Evolutionary conservation across 1,140 invertebrate species (phyloP).

Genomic region (Parapsyche elsis): DNA sequence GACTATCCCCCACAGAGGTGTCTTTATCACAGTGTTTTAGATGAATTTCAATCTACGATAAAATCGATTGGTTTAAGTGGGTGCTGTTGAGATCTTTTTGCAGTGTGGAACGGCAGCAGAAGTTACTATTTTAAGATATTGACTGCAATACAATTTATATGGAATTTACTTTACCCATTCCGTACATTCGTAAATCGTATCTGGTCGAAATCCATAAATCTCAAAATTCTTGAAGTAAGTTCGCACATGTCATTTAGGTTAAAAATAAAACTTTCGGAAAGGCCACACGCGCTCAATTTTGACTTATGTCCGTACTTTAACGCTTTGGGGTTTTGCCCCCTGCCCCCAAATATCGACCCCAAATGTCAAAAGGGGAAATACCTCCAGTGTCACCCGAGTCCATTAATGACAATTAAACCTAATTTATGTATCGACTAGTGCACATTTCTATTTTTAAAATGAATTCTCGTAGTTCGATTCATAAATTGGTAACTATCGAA

Average conservation of each 20-base stretch:
- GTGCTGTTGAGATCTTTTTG: too few relatives aligned
- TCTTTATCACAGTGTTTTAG: too few relatives aligned
- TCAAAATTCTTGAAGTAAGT: neutral
- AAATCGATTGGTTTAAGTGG: too few relatives aligned
- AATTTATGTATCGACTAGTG: constrained; percentile 38
- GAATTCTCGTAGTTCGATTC: too few relatives aligned
- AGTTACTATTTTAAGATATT: too few relatives aligned
- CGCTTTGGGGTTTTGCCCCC: too few relatives aligned
- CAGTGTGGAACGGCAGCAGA: too few relatives aligned
- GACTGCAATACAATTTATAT: too few relatives aligned
- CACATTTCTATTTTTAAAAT: too few relatives aligned
- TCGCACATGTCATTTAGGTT: neutral
- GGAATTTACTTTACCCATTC: too few relatives aligned
- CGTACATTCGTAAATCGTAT: neutral
- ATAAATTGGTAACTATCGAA: neutral
- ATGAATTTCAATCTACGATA: too few relatives aligned
- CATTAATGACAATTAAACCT: constrained; percentile 52
- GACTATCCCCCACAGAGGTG: too few relatives aligned
- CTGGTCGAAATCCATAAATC: neutral
- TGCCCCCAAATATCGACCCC: neutral
- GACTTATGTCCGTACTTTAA: constrained; percentile 2
- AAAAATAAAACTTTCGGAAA: neutral
- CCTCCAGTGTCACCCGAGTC: constrained; percentile 26
- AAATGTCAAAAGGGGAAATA: constrained; percentile 43
- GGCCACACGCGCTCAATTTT: constrained; percentile 27